Conservation (phyloP, 2,888 invertebrate species). For the Lithophane ornitopus region DNA sequence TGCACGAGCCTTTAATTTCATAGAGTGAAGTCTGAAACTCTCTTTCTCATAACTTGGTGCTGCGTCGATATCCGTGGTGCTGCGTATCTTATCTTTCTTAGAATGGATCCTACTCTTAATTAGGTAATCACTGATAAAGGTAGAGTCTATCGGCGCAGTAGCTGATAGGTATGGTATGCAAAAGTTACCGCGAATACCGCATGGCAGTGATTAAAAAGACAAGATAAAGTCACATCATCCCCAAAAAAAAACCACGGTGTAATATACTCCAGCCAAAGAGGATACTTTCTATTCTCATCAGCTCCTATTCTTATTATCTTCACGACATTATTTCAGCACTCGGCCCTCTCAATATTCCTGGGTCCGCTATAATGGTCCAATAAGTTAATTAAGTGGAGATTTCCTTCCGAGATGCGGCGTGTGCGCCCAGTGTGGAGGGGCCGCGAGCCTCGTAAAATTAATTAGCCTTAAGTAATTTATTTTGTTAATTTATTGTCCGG, state of each 20-base stretch:
- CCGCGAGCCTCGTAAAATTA: conserved; percentile 70
- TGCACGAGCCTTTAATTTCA: too few species aligned
- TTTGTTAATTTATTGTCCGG: conserved; percentile 68
- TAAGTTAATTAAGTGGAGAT: conserved; percentile 81
- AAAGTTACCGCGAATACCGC: not conserved
- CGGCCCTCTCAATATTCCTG: conserved; percentile 62
- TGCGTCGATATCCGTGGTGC: too few species aligned
- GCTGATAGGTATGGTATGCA: too few species aligned
- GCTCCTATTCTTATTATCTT: conserved; percentile 47
- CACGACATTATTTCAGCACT: conserved; percentile 51
- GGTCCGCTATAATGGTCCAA: conserved; percentile 74
- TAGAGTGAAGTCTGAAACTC: too few species aligned
- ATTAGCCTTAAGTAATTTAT: conserved; percentile 71
- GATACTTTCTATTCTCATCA: conserved; percentile 53
- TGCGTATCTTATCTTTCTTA: too few species aligned
- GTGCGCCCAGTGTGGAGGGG: conserved; percentile 59
- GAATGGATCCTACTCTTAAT: too few species aligned
- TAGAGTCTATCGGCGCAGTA: not conserved
- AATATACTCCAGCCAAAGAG: conserved; percentile 2
- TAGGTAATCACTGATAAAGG: too few species aligned
- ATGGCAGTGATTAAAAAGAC: not conserved
- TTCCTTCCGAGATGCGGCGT: conserved; percentile 67
- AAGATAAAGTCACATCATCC: not conserved
- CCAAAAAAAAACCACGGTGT: not conserved
- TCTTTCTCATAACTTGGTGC: too few species aligned